A percentile compares a stretch with the other conserved stretches of the same genome.
These are phyloP conservation scores for Pantherophis vulpinus DNA, from an alignment of 2,797 vertebrate genomes.

Conservation along the genomic window DNA sequence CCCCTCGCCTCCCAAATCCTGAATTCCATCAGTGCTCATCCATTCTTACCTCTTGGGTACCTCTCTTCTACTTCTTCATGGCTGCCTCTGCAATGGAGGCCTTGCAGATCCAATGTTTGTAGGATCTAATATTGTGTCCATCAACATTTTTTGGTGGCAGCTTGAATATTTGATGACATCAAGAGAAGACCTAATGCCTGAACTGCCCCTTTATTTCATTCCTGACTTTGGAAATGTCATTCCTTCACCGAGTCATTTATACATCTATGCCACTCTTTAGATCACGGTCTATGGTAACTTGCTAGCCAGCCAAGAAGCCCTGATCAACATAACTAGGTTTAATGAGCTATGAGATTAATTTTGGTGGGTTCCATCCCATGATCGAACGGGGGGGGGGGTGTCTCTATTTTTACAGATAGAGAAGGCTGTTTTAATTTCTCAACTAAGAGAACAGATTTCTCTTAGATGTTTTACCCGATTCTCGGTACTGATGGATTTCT, in stretches of 20 bases:
- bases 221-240: neutral
- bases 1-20: neutral
- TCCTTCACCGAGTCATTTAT: neutral
- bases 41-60: neutral
- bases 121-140: neutral
- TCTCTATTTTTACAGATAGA: neutral
- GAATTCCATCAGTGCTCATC: neutral
- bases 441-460: neutral
- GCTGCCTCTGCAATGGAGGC: neutral
- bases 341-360: neutral
- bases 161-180: neutral
- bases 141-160: neutral
- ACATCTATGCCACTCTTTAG: neutral
- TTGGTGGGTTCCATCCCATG: neutral
- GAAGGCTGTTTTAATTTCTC: neutral
- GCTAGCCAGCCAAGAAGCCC: too few species aligned
- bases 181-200: neutral
- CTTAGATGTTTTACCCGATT: neutral
- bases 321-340: neutral
- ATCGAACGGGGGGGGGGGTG: fast-evolving
- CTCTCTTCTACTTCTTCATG: neutral
- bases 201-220: neutral
- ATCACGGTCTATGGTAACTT: neutral
- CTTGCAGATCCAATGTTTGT: too few species aligned
- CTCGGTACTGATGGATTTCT: neutral